Evolutionary conservation across 2,888 invertebrate genomes (phyloP).

Genomic region (Rhodophaea formosa): DNA sequence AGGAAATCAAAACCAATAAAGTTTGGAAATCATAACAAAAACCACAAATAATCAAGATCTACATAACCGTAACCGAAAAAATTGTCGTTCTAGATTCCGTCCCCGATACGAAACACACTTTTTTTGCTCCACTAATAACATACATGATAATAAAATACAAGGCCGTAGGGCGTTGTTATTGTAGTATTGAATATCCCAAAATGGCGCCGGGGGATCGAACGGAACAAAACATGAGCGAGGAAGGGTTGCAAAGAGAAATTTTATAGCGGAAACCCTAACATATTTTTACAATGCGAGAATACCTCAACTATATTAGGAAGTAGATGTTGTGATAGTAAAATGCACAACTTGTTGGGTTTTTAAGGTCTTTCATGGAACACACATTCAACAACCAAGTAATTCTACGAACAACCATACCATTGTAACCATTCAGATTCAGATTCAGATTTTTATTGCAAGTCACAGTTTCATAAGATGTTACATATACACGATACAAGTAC

Average conservation of each 20-base stretch:
- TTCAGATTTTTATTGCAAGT: no score
- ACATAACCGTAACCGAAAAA: not conserved
- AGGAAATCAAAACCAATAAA: no score
- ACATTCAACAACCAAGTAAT: no score
- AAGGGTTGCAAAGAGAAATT: slow-evolving; percentile 44
- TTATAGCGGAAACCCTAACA: slow-evolving; percentile 50
- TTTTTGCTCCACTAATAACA: slow-evolving; percentile 34
- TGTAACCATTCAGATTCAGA: no score
- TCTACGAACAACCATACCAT: no score
- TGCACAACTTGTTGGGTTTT: slow-evolving; percentile 20
- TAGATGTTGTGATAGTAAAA: slow-evolving; percentile 23
- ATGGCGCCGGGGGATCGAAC: slow-evolving; percentile 39
- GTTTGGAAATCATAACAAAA: not conserved
- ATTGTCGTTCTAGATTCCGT: not conserved
- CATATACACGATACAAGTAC: no score
- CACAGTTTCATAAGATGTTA: no score
- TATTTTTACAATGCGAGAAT: slow-evolving; percentile 47
- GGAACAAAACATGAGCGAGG: slow-evolving; percentile 44
- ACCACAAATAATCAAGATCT: not conserved
- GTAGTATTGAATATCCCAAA: slow-evolving; percentile 58
- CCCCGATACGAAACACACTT: not conserved
- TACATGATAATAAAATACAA: slow-evolving; percentile 49
- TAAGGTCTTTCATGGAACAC: no score
- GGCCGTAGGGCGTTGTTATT: slow-evolving; percentile 47
- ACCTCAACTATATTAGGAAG: slow-evolving; percentile 33